Evolutionary conservation across 2,888 invertebrate species (phyloP), one percentile per base, ranked within the genome.

Genomic region (Pristionchus maxplancki): DNA sequence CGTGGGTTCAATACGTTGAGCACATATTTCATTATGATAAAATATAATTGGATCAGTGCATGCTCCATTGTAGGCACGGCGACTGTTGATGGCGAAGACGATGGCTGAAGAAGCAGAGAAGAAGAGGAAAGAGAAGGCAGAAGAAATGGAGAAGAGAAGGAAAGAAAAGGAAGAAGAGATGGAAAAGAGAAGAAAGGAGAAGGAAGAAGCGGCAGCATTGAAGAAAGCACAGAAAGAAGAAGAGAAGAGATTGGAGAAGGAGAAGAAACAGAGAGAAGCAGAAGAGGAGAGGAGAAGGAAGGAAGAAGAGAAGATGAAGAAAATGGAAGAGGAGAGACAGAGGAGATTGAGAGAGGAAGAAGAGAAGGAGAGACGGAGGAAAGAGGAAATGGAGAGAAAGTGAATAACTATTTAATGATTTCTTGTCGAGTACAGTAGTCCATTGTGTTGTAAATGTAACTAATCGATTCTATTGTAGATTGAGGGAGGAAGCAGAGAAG

Each of bases 301-400:
- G 50, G 86, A 71, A 31, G 71, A 28, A 48, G 86, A 87, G 86
- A 71, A 71, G 50, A 44, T 13, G 5, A 71, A 71, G 86, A 87
- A 28, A 20, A 50, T 71, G 0, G 86, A 87, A n/a, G 86, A 87
- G 86, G 86, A 87, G 50, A 67, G 86, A 87, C 71, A 71, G 40
- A 44, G 34, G 15, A 67, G 86, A 24, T 71, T 87, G 50, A 67
- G 50, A 28, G 86, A 87, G 13, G 86, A 87, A 34, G 86, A 87
- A 17, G 86, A 87, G 86, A 87, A 87, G 28, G 85, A 85, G 64
- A 85, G 85, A 44, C 40, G 86, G n/a, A 87, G 64, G 28, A 85
- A 28, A 31, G 85, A 64, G 31, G 85, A 85, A 6, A 31, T 20
- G 1, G 85, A 85, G 64, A 85, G 48, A n/a, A 85, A 85, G 85